phyloP scores from a whole-genome alignment of 2,797 vertebrate genomes.

The Siniperca undulata region DNA sequence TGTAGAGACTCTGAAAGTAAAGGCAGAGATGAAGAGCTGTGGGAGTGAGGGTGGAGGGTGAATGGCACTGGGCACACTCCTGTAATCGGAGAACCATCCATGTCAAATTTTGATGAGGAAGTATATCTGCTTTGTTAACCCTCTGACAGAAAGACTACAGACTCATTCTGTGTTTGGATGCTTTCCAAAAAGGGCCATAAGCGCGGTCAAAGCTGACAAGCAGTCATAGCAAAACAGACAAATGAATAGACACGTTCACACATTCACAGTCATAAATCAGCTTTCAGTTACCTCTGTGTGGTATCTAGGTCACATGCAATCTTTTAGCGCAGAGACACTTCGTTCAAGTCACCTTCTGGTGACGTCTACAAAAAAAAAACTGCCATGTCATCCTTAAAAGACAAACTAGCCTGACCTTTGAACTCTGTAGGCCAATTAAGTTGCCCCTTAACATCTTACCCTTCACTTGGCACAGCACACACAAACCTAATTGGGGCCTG shows the following conservation, averaged over 20 bases:
- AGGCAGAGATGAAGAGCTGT: slow-evolving; percentile 27
- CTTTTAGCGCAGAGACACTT: slow-evolving; percentile 27
- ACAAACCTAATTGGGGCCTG: neutral
- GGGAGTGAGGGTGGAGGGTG: slow-evolving; percentile 24
- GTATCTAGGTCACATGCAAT: slow-evolving; percentile 44
- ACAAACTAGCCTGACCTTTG: slow-evolving; percentile 49
- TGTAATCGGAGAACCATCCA: slow-evolving; percentile 23
- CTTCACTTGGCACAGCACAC: slow-evolving; percentile 13
- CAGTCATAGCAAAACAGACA: slow-evolving; percentile 25
- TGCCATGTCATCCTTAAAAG: slow-evolving; percentile 6
- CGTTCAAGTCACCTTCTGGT: neutral
- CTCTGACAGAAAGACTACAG: slow-evolving; percentile 18
- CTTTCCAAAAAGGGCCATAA: slow-evolving; percentile 31
- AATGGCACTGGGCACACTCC: slow-evolving; percentile 10
- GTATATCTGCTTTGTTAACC: slow-evolving; percentile 52
- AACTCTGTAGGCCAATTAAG: slow-evolving; percentile 37
- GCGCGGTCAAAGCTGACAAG: neutral
- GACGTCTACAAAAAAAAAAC: neutral
- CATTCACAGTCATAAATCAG: slow-evolving; percentile 56
- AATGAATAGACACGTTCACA: slow-evolving; percentile 43
- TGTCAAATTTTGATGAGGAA: slow-evolving; percentile 47
- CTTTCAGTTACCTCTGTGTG: slow-evolving; percentile 34
- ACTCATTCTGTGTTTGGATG: slow-evolving; percentile 31
- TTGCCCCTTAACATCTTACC: slow-evolving; percentile 23
- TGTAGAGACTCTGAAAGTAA: slow-evolving; percentile 35